phyloP scores from a whole-genome alignment of 2,888 invertebrate species.

The Caenorhabditis zanzibari region DNA sequence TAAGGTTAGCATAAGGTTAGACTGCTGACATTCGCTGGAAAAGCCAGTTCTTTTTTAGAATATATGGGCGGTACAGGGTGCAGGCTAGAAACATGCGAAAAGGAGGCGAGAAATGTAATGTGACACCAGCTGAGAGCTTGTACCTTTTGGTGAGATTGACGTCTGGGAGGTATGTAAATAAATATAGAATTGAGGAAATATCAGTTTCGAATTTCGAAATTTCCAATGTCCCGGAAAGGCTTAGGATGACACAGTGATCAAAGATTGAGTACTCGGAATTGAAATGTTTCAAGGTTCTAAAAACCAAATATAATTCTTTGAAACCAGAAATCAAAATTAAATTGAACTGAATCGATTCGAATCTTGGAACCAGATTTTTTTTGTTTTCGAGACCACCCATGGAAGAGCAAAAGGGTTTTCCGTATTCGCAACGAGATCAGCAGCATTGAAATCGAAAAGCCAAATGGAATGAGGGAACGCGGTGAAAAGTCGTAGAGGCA shows the following conservation, averaged over 20 bases:
- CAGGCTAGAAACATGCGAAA: constrained; percentile 23
- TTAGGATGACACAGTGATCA: neutral
- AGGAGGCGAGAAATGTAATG: constrained; percentile 34
- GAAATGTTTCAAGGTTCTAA: neutral
- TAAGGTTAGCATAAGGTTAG: constrained; percentile 52
- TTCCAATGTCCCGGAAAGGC: constrained; percentile 11
- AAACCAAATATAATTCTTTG: neutral
- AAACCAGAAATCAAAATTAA: neutral
- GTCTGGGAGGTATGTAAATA: constrained; percentile 55
- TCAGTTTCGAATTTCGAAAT: constrained; percentile 41
- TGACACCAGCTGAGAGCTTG: constrained; percentile 55
- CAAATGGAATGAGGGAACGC: constrained; percentile 3
- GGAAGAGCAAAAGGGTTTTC: neutral
- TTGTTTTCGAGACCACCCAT: neutral
- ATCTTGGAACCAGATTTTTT: too few relatives aligned
- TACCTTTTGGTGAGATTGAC: constrained; percentile 41
- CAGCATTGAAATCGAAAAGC: constrained; percentile 17
- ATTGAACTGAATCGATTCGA: too few relatives aligned
- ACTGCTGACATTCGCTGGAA: constrained; percentile 36
- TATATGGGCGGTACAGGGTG: constrained; percentile 1
- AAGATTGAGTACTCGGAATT: neutral
- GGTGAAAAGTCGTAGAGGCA: constrained; percentile 36
- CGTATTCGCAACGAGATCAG: constrained; percentile 10
- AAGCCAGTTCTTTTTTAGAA: constrained; percentile 52
- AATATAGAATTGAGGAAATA: constrained; percentile 30